These are phyloP conservation scores for Pocillopora verrucosa DNA, from an alignment of 64 coral and sea anemone species.

Conservation along the genomic window DNA sequence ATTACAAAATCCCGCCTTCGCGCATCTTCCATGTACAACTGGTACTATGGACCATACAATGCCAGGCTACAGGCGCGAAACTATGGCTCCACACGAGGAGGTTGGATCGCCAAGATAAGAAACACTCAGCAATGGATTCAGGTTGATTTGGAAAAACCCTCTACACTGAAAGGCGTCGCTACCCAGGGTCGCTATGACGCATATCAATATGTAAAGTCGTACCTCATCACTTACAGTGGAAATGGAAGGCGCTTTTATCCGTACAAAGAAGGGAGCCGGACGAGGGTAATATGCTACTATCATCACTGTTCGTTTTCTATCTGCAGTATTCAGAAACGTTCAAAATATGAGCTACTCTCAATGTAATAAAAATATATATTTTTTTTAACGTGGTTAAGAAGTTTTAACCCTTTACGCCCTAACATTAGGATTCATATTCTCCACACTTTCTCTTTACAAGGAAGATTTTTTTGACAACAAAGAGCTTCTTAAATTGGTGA, in stretches of 20 bases:
- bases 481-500: too few species aligned
- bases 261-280: slow-evolving; percentile 19
- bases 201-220: slow-evolving; percentile 63
- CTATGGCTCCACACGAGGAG: slow-evolving; percentile 17
- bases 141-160: slow-evolving; percentile 41
- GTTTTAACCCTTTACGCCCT: too few species aligned
- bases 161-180: slow-evolving; percentile 46
- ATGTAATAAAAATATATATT: too few species aligned
- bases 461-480: too few species aligned
- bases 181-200: slow-evolving; percentile 62
- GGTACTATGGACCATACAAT: slow-evolving; percentile 26
- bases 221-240: slow-evolving; percentile 56
- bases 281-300: background rate
- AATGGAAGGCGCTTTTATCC: slow-evolving; percentile 34
- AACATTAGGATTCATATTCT: too few species aligned
- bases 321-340: background rate
- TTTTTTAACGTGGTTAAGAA: too few species aligned
- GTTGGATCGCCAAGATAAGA: slow-evolving; percentile 57
- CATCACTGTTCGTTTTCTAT: background rate
- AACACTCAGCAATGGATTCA: slow-evolving; percentile 80
- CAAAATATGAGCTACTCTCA: background rate
- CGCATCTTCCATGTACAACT: slow-evolving; percentile 58
- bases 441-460: too few species aligned
- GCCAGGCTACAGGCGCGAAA: slow-evolving; percentile 43
- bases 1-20: slow-evolving; percentile 45